Conservation (phyloP, 2,888 invertebrate genomes). For the Ectemnius continuus region DNA sequence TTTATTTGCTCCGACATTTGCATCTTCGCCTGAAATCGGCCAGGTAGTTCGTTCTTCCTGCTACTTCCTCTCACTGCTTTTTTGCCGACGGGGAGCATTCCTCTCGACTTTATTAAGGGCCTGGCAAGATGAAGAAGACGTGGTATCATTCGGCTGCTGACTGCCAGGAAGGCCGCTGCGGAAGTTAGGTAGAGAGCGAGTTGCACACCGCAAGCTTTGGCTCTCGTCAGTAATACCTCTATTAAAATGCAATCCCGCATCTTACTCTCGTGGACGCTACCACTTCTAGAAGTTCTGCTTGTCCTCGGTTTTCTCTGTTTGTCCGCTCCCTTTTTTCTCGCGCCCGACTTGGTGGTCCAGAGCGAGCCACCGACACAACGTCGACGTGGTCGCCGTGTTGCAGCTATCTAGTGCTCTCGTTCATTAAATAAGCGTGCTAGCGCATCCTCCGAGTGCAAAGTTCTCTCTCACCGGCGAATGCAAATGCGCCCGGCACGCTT, state of each 20-base stretch:
- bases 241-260: conserved; percentile 70
- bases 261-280: conserved; percentile 36
- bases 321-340: too few species aligned
- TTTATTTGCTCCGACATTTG: conserved; percentile 53
- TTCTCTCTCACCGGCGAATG: conserved; percentile 65
- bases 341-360: too few species aligned
- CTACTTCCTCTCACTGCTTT: background rate
- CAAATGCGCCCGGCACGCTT: conserved; percentile 54
- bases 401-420: conserved; percentile 37
- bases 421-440: conserved; percentile 63
- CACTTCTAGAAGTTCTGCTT: background rate
- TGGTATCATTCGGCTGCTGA: background rate
- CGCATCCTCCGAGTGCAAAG: conserved; percentile 17
- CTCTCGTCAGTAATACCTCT: conserved; percentile 61
- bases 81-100: background rate
- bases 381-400: too few species aligned
- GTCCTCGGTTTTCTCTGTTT: conserved; percentile 46
- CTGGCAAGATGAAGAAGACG: conserved; percentile 16
- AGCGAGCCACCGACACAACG: too few species aligned
- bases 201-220: conserved; percentile 24
- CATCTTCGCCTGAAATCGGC: conserved; percentile 24
- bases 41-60: conserved; percentile 3
- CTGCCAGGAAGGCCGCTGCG: background rate
- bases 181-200: conserved; percentile 12
- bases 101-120: conserved; percentile 52